Evolutionary conservation across 2,888 invertebrate species (phyloP).

Genomic region (Hecatera dysodea): DNA sequence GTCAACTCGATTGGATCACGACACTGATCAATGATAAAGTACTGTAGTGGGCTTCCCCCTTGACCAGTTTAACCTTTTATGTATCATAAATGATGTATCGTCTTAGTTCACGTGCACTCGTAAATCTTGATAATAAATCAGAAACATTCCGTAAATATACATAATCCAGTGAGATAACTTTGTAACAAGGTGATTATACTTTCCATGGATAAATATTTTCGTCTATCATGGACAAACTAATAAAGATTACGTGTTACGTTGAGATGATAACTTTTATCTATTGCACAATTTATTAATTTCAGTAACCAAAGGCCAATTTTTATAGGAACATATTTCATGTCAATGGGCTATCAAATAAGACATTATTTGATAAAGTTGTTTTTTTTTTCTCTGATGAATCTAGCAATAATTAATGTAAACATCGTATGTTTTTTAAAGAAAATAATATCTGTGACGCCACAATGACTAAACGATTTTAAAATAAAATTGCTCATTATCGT

Average conservation of each 20-base stretch:
- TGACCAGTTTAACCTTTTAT: slow-evolving; percentile 11
- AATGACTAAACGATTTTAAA: slow-evolving; percentile 16
- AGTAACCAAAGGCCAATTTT: background rate
- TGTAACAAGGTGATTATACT: slow-evolving; percentile 22
- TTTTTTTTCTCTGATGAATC: slow-evolving; percentile 13
- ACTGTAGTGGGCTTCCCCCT: slow-evolving; percentile 12
- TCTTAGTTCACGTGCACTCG: slow-evolving; percentile 19
- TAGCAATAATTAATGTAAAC: slow-evolving; percentile 5
- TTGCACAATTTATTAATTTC: slow-evolving; percentile 39
- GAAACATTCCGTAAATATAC: slow-evolving; percentile 15
- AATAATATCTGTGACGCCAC: background rate
- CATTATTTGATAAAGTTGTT: slow-evolving; percentile 34
- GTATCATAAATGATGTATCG: slow-evolving; percentile 8
- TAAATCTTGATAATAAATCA: slow-evolving; percentile 21
- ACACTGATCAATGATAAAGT: slow-evolving; percentile 9
- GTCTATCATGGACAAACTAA: slow-evolving; percentile 22
- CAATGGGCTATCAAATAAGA: slow-evolving; percentile 14
- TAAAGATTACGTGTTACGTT: slow-evolving; percentile 36
- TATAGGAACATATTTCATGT: slow-evolving; percentile 9
- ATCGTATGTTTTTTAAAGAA: slow-evolving; percentile 20
- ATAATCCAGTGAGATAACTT: slow-evolving; percentile 23
- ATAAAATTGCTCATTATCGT: slow-evolving; percentile 6
- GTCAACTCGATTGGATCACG: slow-evolving; percentile 9
- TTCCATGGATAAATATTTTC: slow-evolving; percentile 15
- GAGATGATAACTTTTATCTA: slow-evolving; percentile 41